A percentile compares a stretch with the other conserved stretches of the same genome.
Conservation (phyloP, 2,113 vertebrate species). For the Cercopithecus mona region DNA sequence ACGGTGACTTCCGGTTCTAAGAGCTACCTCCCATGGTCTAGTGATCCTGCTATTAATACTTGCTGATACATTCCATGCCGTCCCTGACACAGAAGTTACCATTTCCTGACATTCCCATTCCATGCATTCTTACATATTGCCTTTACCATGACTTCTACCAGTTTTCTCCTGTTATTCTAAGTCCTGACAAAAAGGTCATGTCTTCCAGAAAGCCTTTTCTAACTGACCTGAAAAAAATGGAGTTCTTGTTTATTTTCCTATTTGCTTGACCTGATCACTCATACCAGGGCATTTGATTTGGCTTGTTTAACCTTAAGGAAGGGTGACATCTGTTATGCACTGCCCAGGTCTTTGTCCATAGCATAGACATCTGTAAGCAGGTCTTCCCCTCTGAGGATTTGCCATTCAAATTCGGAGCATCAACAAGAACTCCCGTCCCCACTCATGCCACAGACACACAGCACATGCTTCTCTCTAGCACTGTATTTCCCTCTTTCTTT, state of each 20-base stretch:
- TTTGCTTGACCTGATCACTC: background rate
- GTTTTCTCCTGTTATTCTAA: background rate
- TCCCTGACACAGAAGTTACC: background rate
- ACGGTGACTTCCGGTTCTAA: background rate
- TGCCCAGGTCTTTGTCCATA: background rate
- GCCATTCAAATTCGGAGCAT: background rate
- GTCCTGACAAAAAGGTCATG: no score
- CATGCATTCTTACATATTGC: background rate
- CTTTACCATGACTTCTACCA: background rate
- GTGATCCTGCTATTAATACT: accelerated
- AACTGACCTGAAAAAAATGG: background rate
- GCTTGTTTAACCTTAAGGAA: background rate
- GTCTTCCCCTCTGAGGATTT: background rate
- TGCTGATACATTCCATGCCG: background rate
- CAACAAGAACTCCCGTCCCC: background rate
- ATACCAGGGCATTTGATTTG: background rate
- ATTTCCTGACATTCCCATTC: background rate
- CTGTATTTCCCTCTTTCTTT: background rate
- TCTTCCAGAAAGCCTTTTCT: background rate
- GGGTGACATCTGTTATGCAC: background rate
- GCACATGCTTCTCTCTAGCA: background rate
- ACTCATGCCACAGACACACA: background rate
- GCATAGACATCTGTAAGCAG: background rate
- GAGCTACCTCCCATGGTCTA: background rate
- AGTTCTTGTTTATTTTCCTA: background rate